Conservation (phyloP, 1,140 invertebrate genomes). For the Brachionus manjavacas region DNA sequence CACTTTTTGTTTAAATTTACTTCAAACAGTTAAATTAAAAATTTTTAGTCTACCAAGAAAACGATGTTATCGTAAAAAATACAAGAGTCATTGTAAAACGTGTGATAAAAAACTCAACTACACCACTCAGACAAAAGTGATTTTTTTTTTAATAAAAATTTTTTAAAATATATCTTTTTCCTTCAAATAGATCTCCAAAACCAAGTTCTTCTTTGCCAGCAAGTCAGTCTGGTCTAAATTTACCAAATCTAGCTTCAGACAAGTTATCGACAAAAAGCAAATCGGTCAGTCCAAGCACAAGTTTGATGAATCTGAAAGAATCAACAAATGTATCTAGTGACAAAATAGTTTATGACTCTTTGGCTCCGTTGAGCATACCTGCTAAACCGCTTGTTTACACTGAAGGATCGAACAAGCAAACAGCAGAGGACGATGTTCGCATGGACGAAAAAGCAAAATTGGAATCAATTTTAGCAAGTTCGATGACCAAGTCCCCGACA, state of each 20-base stretch:
- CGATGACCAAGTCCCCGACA: not conserved
- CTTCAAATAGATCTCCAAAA: slow-evolving; percentile 4
- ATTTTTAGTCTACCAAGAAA: not conserved
- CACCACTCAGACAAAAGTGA: slow-evolving; percentile 9
- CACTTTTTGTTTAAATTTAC: not conserved
- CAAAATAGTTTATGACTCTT: not conserved
- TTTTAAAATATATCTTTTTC: not conserved
- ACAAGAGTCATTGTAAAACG: slow-evolving; percentile 28
- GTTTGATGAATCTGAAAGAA: not conserved
- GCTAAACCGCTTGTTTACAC: slow-evolving; percentile 14
- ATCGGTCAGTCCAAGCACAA: not conserved
- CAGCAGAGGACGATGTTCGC: not conserved
- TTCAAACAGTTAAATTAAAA: not conserved
- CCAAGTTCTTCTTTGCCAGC: not conserved
- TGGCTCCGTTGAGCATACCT: not conserved
- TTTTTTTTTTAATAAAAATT: not conserved
- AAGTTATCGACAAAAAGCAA: not conserved
- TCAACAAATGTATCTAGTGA: not conserved
- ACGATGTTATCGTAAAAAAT: slow-evolving; percentile 20
- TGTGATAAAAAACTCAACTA: not conserved
- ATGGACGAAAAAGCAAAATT: slow-evolving; percentile 28
- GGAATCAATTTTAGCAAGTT: slow-evolving; percentile 28
- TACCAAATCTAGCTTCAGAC: not conserved
- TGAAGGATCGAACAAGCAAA: not conserved
- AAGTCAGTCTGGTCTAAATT: not conserved